Evolutionary conservation across 1,140 invertebrate species (phyloP), one percentile per base, ranked within the genome.

Genomic region (Acromyrmex heyeri): DNA sequence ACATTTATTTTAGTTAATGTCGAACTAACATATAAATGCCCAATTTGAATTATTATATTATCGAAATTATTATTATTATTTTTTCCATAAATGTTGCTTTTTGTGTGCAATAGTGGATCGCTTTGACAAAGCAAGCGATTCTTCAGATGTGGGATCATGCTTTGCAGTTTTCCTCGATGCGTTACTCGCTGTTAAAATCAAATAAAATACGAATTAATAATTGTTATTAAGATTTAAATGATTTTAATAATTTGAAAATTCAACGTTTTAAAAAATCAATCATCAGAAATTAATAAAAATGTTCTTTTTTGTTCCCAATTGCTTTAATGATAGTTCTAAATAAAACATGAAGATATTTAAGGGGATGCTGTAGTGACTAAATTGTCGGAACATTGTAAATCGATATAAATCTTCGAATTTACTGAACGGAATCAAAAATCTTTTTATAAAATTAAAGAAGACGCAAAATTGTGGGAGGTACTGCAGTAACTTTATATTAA

Each of bases 11-110:
- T 38, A 38, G 34, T 0, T 38, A 6, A 38, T 1, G 7, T 38
- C 7, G 7, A 24, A 38, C 34, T 1, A 38, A 6, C 0, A 7
- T 38, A 0, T 38, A 38, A 6, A 38, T 38, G 34, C 34, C 38
- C 38, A 44, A 8, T 77, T 6, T 2, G 55, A 69, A 55, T 55
- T 67, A 61, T 57, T 65, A 57, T 44, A 6, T 12, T 16, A 48
- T 65, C 14, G 24, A 38, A 70, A 62, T 82, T 69, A 27, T 55
- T 50, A 86, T 55, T 50, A 61, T 24, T 2, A 24, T 50, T 78
- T 81, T 70, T 38, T 82, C 70, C 21, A 24, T 50, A 24, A 73
- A n/a, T 70, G 67, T 57, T 76, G 69, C 14, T 76, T 83, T 24
- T 76, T 10, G 7, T 34, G 38, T 65, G 10, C 2, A 6, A 16